phyloP scores from a whole-genome alignment of 2,888 invertebrate species.

The Lithosia quadra region DNA sequence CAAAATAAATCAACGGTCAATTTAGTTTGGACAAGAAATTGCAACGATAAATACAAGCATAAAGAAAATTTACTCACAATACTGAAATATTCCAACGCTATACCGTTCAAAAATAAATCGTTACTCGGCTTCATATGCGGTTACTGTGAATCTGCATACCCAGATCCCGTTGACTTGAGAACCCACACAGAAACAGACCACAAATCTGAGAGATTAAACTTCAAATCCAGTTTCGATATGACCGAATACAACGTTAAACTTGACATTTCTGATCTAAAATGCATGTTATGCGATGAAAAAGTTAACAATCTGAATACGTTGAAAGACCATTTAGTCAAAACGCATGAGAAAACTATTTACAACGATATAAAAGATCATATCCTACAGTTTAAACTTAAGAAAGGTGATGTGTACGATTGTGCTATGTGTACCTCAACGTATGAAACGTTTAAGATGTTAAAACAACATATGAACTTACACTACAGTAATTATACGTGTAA shows the following conservation, averaged over 20 bases:
- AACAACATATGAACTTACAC: conserved; percentile 80
- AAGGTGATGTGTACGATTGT: conserved; percentile 73
- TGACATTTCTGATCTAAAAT: conserved; percentile 64
- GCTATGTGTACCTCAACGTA: conserved; percentile 72
- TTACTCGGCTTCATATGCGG: conserved; percentile 72
- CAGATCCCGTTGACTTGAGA: conserved; percentile 70
- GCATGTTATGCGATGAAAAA: conserved; percentile 62
- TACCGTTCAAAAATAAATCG: conserved; percentile 73
- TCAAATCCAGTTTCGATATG: conserved; percentile 66
- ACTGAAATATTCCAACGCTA: conserved; percentile 70
- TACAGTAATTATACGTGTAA: conserved; percentile 72
- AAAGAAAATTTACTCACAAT: conserved; percentile 69
- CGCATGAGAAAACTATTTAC: conserved; percentile 62
- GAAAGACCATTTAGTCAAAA: conserved; percentile 67
- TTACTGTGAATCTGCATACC: conserved; percentile 68
- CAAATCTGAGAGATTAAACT: conserved; percentile 61
- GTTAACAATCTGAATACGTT: conserved; percentile 58
- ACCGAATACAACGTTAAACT: conserved; percentile 68
- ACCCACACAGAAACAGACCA: conserved; percentile 60
- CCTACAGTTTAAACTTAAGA: conserved; percentile 74
- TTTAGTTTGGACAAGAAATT: conserved; percentile 55
- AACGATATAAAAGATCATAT: conserved; percentile 76
- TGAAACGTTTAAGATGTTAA: conserved; percentile 79
- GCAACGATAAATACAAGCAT: conserved; percentile 66
- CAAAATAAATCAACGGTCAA: conserved; percentile 55